Evolutionary conservation across 2,888 invertebrate genomes (phyloP).

Genomic region (Hoplodrina ambigua): DNA sequence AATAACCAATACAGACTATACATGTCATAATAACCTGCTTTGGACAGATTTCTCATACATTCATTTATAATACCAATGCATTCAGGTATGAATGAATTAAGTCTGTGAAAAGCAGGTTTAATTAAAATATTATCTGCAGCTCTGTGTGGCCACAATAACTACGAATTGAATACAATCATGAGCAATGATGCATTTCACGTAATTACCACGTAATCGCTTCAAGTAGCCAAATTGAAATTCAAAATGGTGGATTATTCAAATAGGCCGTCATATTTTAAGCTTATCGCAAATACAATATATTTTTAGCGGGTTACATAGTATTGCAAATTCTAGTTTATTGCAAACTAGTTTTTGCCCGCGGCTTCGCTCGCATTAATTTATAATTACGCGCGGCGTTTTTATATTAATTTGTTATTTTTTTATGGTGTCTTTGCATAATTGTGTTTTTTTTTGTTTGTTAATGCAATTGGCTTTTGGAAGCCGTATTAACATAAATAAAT

Average conservation of each 20-base stretch:
- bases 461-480: too few species aligned
- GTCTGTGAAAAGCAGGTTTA: conserved; percentile 10
- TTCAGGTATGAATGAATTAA: conserved; percentile 8
- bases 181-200: neutral
- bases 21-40: conserved; percentile 21
- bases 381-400: too few species aligned
- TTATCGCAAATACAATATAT: conserved; percentile 14
- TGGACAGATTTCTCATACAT: conserved; percentile 17
- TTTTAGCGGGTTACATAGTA: conserved; percentile 10
- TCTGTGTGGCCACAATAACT: conserved; percentile 5
- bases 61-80: conserved; percentile 1
- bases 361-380: too few species aligned
- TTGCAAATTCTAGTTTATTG: conserved; percentile 17
- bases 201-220: conserved; percentile 21
- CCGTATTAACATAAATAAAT: too few species aligned
- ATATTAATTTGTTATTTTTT: too few species aligned
- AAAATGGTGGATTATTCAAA: conserved; percentile 41
- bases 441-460: too few species aligned
- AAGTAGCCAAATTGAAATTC: conserved; percentile 28
- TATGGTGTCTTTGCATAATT: too few species aligned
- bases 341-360: conserved; percentile 11
- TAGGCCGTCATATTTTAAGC: conserved; percentile 23
- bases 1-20: neutral
- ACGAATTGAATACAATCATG: neutral
- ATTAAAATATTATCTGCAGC: conserved; percentile 19